Percentiles rank a stretch among this genome's conserved stretches.
These are phyloP conservation scores for Tupaia chinensis DNA, from an alignment of 2,113 vertebrate genomes.

Conservation along the genomic window DNA sequence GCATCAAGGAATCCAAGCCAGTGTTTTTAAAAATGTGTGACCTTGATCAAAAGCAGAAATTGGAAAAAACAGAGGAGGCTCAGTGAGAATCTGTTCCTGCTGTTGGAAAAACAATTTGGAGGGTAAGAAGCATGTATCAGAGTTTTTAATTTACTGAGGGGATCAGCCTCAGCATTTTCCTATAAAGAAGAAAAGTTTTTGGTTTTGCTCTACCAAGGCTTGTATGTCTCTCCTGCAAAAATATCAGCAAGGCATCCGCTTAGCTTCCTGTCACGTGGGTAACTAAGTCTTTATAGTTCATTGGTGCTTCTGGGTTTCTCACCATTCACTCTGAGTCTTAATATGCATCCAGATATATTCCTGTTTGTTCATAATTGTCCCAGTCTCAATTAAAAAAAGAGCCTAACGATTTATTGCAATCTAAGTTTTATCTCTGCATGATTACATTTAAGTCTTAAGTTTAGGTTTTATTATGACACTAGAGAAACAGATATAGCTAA, in stretches of 20 bases:
- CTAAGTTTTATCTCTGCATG: slow-evolving; percentile 37
- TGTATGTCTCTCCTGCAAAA: neutral
- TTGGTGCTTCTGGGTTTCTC: neutral
- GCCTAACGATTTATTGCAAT: neutral
- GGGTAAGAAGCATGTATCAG: neutral
- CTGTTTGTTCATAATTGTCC: slow-evolving; percentile 41
- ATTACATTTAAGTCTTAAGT: slow-evolving; percentile 34
- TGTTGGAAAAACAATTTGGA: slow-evolving; percentile 37
- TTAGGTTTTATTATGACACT: neutral
- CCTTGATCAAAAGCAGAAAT: slow-evolving; percentile 51
- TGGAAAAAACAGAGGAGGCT: slow-evolving; percentile 20
- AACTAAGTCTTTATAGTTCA: neutral
- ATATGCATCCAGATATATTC: slow-evolving; percentile 24
- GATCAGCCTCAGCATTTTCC: neutral
- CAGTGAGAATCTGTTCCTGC: slow-evolving; percentile 27
- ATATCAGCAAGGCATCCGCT: neutral
- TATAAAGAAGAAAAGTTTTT: slow-evolving; percentile 2
- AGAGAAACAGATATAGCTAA: slow-evolving; percentile 2
- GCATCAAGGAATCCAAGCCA: neutral
- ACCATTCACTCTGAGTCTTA: neutral
- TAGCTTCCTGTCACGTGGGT: slow-evolving; percentile 29
- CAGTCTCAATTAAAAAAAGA: slow-evolving; percentile 25
- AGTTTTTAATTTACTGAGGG: neutral
- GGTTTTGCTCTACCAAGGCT: neutral
- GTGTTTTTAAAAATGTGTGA: slow-evolving; percentile 15